Evolutionary conservation across 2,888 invertebrate species (phyloP).

Genomic region (Formica aserva): DNA sequence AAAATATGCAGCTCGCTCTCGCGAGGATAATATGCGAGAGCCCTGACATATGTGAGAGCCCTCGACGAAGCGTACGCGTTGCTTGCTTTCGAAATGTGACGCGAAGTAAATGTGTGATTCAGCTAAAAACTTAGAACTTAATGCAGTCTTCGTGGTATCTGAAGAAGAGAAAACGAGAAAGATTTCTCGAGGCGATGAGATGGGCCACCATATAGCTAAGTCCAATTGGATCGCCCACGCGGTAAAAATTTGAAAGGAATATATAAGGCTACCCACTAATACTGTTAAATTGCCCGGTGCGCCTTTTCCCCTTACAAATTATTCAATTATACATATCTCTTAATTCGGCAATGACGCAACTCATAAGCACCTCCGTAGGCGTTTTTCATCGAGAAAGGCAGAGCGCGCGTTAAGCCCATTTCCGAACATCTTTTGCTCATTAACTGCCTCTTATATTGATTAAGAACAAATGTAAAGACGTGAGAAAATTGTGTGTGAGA

Average conservation of each 20-base stretch:
- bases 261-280: conserved; percentile 57
- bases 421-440: background rate
- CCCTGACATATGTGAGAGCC: conserved; percentile 30
- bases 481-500: background rate
- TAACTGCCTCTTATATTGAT: background rate
- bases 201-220: conserved; percentile 70
- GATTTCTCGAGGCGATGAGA: conserved; percentile 53
- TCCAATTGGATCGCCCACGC: conserved; percentile 75
- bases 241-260: conserved; percentile 70
- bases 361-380: conserved; percentile 51
- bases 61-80: background rate
- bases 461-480: background rate
- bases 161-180: conserved; percentile 58
- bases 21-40: conserved; percentile 25
- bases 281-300: conserved; percentile 65
- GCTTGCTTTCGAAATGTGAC: conserved; percentile 49
- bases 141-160: conserved; percentile 25
- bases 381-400: conserved; percentile 52
- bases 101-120: conserved; percentile 29
- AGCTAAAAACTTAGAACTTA: conserved; percentile 25
- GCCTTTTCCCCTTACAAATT: conserved; percentile 62
- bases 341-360: conserved; percentile 71
- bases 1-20: conserved; percentile 1
- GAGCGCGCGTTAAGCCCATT: background rate
- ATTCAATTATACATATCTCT: conserved; percentile 63